Evolutionary conservation across 2,113 vertebrate genomes (phyloP).

Genomic region (Caranx melampygus): DNA sequence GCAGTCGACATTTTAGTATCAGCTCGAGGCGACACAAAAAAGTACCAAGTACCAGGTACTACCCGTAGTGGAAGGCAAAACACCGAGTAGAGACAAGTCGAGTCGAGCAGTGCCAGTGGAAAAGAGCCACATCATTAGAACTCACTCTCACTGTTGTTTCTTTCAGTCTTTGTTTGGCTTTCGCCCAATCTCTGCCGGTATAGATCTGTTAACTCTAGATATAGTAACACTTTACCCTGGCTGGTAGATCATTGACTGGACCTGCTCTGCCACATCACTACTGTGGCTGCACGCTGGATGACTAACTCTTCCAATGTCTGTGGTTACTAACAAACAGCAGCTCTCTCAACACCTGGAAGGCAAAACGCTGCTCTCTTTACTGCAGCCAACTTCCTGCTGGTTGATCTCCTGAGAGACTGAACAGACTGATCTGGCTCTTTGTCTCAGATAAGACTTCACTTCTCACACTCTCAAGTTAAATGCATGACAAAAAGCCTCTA

Average conservation of each 20-base stretch:
- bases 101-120: no score
- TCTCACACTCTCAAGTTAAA: slow-evolving; percentile 54
- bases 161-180: slow-evolving; percentile 52
- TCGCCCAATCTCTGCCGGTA: slow-evolving; percentile 74
- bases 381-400: slow-evolving; percentile 47
- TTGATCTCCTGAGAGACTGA: slow-evolving; percentile 43
- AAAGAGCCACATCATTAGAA: slow-evolving; percentile 2
- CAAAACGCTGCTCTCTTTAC: slow-evolving; percentile 45
- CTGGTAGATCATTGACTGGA: slow-evolving; percentile 84
- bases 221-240: slow-evolving; percentile 67
- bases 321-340: slow-evolving; percentile 89
- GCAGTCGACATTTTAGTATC: no score
- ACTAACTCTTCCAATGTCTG: slow-evolving; percentile 88
- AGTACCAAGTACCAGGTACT: no score
- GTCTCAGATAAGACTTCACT: slow-evolving; percentile 31
- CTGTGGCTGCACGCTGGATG: slow-evolving; percentile 62
- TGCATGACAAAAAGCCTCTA: slow-evolving; percentile 54
- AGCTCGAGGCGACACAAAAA: no score
- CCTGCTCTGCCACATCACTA: slow-evolving; percentile 55
- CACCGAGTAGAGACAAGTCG: no score
- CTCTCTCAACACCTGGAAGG: slow-evolving; percentile 29
- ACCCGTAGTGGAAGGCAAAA: no score
- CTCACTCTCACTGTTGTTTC: slow-evolving; percentile 23
- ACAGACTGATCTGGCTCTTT: slow-evolving; percentile 52
- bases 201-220: slow-evolving; percentile 82